Conservation (phyloP, 2,797 vertebrate genomes). For the Danionella dracula region DNA sequence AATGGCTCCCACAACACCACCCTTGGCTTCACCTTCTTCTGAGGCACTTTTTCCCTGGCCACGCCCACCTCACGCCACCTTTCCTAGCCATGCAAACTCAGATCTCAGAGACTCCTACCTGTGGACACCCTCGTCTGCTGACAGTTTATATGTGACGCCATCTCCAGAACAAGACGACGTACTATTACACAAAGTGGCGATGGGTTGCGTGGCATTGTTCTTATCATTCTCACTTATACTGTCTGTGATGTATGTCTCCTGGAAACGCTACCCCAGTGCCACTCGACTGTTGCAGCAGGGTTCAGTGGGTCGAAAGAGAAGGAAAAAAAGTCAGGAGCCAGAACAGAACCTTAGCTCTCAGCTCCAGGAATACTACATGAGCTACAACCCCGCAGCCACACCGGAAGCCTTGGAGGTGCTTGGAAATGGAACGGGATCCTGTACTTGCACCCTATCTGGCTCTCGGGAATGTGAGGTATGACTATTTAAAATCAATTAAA, state of each 20-base stretch:
- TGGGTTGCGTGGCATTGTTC: constrained; percentile 95
- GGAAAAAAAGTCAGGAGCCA: constrained; percentile 93
- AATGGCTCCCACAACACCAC: constrained; percentile 62
- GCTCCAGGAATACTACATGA: constrained; percentile 99
- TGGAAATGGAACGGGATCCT: constrained; percentile 94
- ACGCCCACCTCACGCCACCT: constrained; percentile 75
- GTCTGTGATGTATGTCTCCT: constrained; percentile 90
- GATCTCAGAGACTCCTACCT: constrained; percentile 60
- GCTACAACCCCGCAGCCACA: constrained; percentile 93
- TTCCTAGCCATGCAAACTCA: constrained; percentile 70
- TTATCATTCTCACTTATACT: constrained; percentile 90
- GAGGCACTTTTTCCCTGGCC: constrained; percentile 72
- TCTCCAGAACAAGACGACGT: constrained; percentile 88
- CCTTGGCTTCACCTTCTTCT: constrained; percentile 66
- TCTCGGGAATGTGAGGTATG: constrained; percentile 99
- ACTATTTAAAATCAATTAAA: constrained; percentile 62
- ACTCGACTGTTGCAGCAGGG: constrained; percentile 88
- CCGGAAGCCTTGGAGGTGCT: constrained; percentile 96
- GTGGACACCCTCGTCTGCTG: constrained; percentile 65
- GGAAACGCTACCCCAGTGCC: constrained; percentile 92
- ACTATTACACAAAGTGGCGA: constrained; percentile 95
- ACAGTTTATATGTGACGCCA: constrained; percentile 58
- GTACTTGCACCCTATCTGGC: constrained; percentile 98
- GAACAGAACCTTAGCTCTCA: constrained; percentile 97
- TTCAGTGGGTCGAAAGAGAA: constrained; percentile 83